Evolutionary conservation across 1,140 invertebrate genomes (phyloP).

Genomic region (Seison nebaliae): DNA sequence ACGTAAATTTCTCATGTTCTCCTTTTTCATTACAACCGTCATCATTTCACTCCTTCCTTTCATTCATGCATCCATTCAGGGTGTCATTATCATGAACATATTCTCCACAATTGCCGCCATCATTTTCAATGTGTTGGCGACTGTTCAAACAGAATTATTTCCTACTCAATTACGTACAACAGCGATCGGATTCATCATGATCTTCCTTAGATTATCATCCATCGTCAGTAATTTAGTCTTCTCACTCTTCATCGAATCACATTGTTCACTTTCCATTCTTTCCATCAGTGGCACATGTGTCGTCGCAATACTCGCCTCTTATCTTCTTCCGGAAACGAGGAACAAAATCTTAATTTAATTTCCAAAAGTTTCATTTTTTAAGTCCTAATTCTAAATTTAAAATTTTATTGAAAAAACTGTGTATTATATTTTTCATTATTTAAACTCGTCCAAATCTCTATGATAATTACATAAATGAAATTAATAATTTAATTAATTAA

Average conservation of each 20-base stretch:
- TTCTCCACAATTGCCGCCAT: conserved; percentile 7
- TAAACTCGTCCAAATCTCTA: too few relatives aligned
- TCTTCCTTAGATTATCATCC: conserved; percentile 27
- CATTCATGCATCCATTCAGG: conserved; percentile 4
- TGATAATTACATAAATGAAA: too few relatives aligned
- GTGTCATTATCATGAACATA: conserved; percentile 5
- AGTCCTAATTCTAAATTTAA: too few relatives aligned
- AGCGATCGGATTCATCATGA: conserved; percentile 17
- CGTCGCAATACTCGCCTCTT: too few relatives aligned
- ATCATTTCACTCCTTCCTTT: conserved; percentile 11
- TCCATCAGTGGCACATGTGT: too few relatives aligned
- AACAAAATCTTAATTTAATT: too few relatives aligned
- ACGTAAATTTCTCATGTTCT: conserved; percentile 24
- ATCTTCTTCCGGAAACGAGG: too few relatives aligned
- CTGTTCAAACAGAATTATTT: conserved; percentile 9
- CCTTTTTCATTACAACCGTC: conserved; percentile 5
- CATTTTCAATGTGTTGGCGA: conserved; percentile 10
- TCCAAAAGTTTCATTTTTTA: too few relatives aligned
- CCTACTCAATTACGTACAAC: too few relatives aligned
- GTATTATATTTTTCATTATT: too few relatives aligned
- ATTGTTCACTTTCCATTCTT: conserved; percentile 30
- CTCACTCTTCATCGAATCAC: conserved; percentile 25
- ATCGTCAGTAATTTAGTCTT: conserved; percentile 31
- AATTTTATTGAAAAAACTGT: too few relatives aligned
- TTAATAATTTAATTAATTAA: too few relatives aligned